Percentiles rank a stretch among this genome's conserved stretches.
Evolutionary conservation across 23 tunicate genomes (phyloP).

Genomic region (Diplosoma virens): DNA sequence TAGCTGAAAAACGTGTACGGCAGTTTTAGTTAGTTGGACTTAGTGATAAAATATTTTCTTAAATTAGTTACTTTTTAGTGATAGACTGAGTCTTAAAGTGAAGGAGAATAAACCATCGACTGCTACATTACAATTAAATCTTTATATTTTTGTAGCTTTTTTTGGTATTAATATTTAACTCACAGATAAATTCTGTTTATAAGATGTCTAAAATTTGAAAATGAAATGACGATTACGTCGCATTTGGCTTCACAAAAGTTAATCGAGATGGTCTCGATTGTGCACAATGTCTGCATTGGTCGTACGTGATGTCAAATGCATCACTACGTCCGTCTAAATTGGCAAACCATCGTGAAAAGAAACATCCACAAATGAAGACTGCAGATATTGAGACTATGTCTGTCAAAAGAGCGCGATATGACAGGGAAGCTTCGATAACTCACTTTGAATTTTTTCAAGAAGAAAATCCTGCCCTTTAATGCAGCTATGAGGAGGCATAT

Average conservation of each 20-base stretch:
- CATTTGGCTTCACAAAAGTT: constrained; percentile 30
- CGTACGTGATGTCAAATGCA: constrained; percentile 32
- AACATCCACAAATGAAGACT: constrained; percentile 3
- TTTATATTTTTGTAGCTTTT: too few species aligned
- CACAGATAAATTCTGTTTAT: too few species aligned
- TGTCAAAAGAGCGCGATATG: constrained; percentile 39
- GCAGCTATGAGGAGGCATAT: constrained; percentile 42
- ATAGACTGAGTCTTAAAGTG: too few species aligned
- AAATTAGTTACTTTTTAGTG: too few species aligned
- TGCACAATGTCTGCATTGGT: constrained; percentile 36
- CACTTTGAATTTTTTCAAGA: constrained; percentile 25
- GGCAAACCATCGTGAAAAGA: constrained; percentile 25
- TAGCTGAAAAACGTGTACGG: too few species aligned
- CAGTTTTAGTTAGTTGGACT: too few species aligned
- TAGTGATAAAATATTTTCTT: too few species aligned
- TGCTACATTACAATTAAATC: too few species aligned
- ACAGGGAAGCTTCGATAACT: constrained; percentile 36
- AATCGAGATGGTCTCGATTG: constrained; percentile 26
- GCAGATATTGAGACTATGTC: constrained; percentile 17
- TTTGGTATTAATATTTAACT: too few species aligned
- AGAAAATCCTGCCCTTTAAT: constrained; percentile 36
- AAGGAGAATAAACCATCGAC: too few species aligned
- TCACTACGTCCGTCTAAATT: constrained; percentile 36
- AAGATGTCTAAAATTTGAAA: constrained; percentile 27
- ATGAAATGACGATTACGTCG: constrained; percentile 8